Percentiles rank a stretch among this genome's conserved stretches.
Evolutionary conservation across 2,797 vertebrate genomes (phyloP).

Genomic region (Hozukius guyotensis): DNA sequence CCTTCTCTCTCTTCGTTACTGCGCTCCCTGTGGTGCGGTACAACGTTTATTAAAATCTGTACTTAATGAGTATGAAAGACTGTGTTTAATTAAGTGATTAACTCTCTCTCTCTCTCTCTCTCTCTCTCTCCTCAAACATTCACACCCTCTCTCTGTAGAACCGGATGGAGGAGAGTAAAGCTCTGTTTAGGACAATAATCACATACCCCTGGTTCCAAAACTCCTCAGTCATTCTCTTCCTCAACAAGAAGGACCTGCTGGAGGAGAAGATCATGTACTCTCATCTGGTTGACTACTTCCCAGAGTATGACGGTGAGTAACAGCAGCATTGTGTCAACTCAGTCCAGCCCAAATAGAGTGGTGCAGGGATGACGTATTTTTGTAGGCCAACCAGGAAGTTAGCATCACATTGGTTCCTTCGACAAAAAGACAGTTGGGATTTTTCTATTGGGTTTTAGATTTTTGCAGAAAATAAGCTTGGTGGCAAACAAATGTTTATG

Average conservation of each 20-base stretch:
- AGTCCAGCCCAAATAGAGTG: not conserved
- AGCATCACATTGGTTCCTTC: too few species aligned
- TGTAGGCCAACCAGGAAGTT: too few species aligned
- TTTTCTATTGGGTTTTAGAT: too few species aligned
- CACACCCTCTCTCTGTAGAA: slow-evolving; percentile 81
- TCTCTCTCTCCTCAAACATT: not conserved
- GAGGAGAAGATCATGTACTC: slow-evolving; percentile 99
- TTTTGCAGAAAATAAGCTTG: too few species aligned
- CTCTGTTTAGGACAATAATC: slow-evolving; percentile 97
- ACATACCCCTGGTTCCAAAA: slow-evolving; percentile 99
- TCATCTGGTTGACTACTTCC: slow-evolving; percentile 98
- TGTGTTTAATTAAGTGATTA: slow-evolving; percentile 62
- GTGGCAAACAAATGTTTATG: fast-evolving
- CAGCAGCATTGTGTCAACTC: not conserved
- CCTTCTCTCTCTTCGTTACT: slow-evolving; percentile 36
- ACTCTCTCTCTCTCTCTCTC: not conserved
- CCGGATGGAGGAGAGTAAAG: slow-evolving; percentile 99
- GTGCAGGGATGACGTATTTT: not conserved
- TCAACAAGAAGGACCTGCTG: slow-evolving; percentile 98
- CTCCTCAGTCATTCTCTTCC: slow-evolving; percentile 98
- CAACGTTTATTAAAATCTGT: slow-evolving; percentile 63
- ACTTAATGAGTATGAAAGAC: slow-evolving; percentile 52
- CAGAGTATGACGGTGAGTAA: slow-evolving; percentile 94
- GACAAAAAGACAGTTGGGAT: too few species aligned
- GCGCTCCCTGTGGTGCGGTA: slow-evolving; percentile 45